Conservation (phyloP, 1,140 invertebrate genomes). For the Archivesica marissinica region DNA sequence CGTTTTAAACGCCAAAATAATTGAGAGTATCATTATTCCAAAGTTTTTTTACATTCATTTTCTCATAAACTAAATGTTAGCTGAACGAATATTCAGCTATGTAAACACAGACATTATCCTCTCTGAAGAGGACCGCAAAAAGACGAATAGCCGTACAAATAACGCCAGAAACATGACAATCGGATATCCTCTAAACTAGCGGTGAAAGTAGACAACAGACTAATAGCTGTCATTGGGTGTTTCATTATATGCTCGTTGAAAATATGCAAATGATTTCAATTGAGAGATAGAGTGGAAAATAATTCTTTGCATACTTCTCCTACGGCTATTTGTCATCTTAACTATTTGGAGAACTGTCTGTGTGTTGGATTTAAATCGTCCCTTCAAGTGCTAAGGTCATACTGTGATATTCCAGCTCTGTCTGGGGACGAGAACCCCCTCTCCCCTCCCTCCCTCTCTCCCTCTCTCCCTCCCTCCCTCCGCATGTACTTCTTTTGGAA, state of each 20-base stretch:
- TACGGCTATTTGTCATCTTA: no score
- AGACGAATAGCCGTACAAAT: neutral
- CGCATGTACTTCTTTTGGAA: no score
- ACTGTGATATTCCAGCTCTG: no score
- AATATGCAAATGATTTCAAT: conserved; percentile 10
- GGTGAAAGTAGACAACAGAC: neutral
- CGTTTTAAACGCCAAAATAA: neutral
- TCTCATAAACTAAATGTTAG: neutral
- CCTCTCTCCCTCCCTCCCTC: no score
- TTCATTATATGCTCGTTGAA: neutral
- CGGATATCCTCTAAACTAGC: neutral
- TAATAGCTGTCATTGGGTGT: neutral
- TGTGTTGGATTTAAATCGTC: no score
- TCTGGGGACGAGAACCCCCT: no score
- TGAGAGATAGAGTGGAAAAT: neutral
- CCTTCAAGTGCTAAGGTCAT: no score
- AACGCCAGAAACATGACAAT: neutral
- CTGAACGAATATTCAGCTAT: neutral
- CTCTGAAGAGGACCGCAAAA: neutral
- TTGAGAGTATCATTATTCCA: neutral
- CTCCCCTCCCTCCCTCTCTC: no score
- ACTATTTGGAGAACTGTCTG: no score
- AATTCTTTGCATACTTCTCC: neutral
- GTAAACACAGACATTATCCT: neutral
- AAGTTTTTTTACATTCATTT: conserved; percentile 3